Conservation (phyloP, 1,140 invertebrate species). For the Meloidogyne floridensis region DNA sequence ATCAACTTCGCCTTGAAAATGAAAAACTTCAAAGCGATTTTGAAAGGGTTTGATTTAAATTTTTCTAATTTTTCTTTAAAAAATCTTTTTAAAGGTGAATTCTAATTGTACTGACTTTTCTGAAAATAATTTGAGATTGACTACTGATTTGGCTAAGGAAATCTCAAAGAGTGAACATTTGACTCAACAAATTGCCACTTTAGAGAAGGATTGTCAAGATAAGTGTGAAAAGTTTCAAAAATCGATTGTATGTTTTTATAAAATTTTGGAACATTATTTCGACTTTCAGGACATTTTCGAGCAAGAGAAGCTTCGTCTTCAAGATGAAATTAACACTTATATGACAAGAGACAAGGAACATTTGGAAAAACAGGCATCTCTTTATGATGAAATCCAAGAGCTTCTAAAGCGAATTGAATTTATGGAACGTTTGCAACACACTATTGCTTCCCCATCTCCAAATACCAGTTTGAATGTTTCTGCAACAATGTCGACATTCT, state of each 20-base stretch:
- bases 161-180: slow-evolving; percentile 17
- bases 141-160: slow-evolving; percentile 17
- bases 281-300: slow-evolving; percentile 30
- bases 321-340: slow-evolving; percentile 28
- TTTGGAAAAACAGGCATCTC: slow-evolving; percentile 22
- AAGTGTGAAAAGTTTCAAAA: slow-evolving; percentile 28
- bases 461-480: slow-evolving; percentile 19
- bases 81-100: background rate
- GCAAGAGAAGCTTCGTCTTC: slow-evolving; percentile 36
- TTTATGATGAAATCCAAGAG: slow-evolving; percentile 42
- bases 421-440: slow-evolving; percentile 34
- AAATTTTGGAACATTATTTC: background rate
- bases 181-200: slow-evolving; percentile 22
- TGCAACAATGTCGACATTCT: background rate
- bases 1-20: slow-evolving; percentile 19
- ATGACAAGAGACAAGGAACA: slow-evolving; percentile 35
- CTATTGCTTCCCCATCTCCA: slow-evolving; percentile 12
- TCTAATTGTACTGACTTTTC: slow-evolving; percentile 13
- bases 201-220: background rate
- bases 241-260: slow-evolving; percentile 11
- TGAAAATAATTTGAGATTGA: slow-evolving; percentile 15
- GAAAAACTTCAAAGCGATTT: slow-evolving; percentile 18
- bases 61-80: slow-evolving; percentile 13
- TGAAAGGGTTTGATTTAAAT: slow-evolving; percentile 6
- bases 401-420: slow-evolving; percentile 20